Conservation (phyloP, 2,113 vertebrate species). For the Phalacrocorax brasilianus region DNA sequence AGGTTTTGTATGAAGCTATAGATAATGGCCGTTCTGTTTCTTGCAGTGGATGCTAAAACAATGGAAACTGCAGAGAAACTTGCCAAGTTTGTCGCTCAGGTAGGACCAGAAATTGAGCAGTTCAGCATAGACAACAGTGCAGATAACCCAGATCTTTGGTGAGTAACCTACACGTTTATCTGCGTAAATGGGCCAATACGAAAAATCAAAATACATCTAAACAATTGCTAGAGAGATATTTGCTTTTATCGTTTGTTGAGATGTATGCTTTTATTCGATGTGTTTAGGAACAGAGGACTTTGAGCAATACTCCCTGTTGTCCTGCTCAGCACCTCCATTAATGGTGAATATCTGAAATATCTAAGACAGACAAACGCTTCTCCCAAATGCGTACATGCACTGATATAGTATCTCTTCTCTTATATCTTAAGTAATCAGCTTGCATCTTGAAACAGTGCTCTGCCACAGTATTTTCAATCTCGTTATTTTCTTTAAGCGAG, state of each 20-base stretch:
- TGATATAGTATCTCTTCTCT: background rate
- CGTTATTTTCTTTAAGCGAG: background rate
- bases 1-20: background rate
- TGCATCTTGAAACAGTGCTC: background rate
- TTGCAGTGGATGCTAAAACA: slow-evolving; percentile 76
- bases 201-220: background rate
- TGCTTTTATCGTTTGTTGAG: background rate
- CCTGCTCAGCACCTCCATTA: background rate
- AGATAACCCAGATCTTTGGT: slow-evolving; percentile 82
- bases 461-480: background rate
- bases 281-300: background rate
- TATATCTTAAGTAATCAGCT: background rate
- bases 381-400: background rate
- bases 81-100: slow-evolving; percentile 78
- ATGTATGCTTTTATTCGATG: background rate
- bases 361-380: background rate
- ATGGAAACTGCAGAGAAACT: slow-evolving; percentile 79
- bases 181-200: background rate
- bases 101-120: slow-evolving; percentile 80
- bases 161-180: background rate
- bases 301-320: background rate
- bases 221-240: background rate
- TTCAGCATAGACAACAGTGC: slow-evolving; percentile 81
- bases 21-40: background rate
- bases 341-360: background rate